Evolutionary conservation across 2,888 invertebrate species (phyloP).

Genomic region (Apotomis turbidana): DNA sequence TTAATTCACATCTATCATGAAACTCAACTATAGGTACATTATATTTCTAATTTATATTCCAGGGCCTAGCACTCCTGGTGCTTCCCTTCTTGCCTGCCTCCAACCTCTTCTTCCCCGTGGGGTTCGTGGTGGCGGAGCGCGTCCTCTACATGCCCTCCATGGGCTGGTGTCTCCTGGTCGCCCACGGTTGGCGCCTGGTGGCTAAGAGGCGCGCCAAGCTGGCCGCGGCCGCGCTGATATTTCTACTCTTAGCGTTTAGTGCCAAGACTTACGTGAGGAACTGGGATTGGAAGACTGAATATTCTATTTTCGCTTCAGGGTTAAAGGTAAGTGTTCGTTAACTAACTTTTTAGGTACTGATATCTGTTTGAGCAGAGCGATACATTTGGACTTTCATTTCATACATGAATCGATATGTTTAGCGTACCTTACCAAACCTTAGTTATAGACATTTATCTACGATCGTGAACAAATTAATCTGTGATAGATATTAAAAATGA

Average conservation of each 20-base stretch:
- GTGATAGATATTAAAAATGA: too few relatives aligned
- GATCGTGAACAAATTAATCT: too few relatives aligned
- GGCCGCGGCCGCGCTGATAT: slow-evolving; percentile 86
- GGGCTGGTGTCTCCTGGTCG: slow-evolving; percentile 97
- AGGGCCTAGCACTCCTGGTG: slow-evolving; percentile 94
- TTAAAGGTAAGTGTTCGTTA: slow-evolving; percentile 76
- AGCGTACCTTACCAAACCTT: too few relatives aligned
- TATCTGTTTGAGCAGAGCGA: too few relatives aligned
- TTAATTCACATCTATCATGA: not conserved
- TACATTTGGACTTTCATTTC: too few relatives aligned
- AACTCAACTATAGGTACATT: not conserved
- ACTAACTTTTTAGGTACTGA: too few relatives aligned
- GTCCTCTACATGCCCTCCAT: slow-evolving; percentile 98
- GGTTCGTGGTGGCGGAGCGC: slow-evolving; percentile 98
- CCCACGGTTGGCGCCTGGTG: slow-evolving; percentile 91
- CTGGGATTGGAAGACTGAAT: slow-evolving; percentile 97
- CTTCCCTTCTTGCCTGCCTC: slow-evolving; percentile 98
- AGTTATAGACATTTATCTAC: too few relatives aligned
- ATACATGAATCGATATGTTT: too few relatives aligned
- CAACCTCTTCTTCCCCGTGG: slow-evolving; percentile 98
- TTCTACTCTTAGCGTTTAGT: slow-evolving; percentile 90
- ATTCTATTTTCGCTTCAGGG: slow-evolving; percentile 96
- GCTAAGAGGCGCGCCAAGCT: slow-evolving; percentile 86
- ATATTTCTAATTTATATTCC: slow-evolving; percentile 56
- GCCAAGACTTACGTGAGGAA: slow-evolving; percentile 94